phyloP scores from a whole-genome alignment of 35 echinoderm and acorn worm species.

The Ophioderma brevispina region DNA sequence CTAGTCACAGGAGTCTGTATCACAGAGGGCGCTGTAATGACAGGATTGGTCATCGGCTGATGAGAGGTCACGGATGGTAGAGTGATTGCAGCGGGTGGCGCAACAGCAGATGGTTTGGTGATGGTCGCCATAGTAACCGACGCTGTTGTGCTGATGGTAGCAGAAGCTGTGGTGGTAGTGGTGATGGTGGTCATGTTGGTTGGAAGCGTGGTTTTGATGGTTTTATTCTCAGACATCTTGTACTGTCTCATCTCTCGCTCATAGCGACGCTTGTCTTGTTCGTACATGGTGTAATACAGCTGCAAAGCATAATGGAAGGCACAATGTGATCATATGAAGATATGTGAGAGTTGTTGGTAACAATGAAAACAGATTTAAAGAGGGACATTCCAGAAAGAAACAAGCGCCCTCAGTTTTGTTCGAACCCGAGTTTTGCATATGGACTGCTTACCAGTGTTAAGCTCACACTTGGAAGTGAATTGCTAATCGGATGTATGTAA shows the following conservation, averaged over 20 bases:
- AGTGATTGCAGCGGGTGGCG: background rate
- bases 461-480: too few relatives aligned
- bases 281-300: slow-evolving; percentile 79
- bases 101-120: background rate
- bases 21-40: background rate
- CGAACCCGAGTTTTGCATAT: too few relatives aligned
- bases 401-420: too few relatives aligned
- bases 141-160: background rate
- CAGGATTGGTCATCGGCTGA: background rate
- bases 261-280: slow-evolving; percentile 80
- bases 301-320: too few relatives aligned
- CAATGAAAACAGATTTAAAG: too few relatives aligned
- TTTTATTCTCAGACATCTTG: slow-evolving; percentile 19
- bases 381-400: too few relatives aligned
- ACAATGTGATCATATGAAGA: too few relatives aligned
- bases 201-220: background rate
- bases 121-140: background rate
- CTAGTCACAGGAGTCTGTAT: background rate
- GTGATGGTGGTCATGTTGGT: background rate
- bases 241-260: slow-evolving; percentile 76
- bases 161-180: background rate
- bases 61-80: background rate
- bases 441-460: too few relatives aligned
- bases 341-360: too few relatives aligned
- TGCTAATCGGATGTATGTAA: too few relatives aligned